Conservation (phyloP, 2,113 vertebrate species). For the Equus quagga region DNA sequence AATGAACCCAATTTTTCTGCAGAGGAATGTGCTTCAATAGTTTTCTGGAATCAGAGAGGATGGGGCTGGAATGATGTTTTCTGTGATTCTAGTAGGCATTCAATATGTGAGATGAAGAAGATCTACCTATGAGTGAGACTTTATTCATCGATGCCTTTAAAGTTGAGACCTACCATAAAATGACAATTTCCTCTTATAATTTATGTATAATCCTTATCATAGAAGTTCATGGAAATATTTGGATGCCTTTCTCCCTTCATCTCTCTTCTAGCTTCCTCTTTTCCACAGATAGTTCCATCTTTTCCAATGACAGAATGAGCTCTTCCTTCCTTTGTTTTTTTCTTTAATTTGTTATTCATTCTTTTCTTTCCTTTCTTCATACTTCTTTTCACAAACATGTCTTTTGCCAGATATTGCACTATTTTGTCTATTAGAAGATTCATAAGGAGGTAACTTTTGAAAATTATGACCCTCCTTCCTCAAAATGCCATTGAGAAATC, state of each 20-base stretch:
- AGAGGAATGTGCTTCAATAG: constrained; percentile 54
- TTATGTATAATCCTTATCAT: not conserved
- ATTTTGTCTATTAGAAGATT: not conserved
- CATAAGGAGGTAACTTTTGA: not conserved
- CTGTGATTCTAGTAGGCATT: constrained; percentile 26
- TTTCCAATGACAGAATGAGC: not conserved
- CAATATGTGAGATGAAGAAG: constrained; percentile 72
- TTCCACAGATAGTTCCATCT: not conserved
- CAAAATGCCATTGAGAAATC: not conserved
- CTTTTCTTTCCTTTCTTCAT: not conserved
- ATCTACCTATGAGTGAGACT: constrained; percentile 49
- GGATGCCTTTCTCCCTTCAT: not conserved
- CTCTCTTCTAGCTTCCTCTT: not conserved
- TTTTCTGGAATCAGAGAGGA: constrained; percentile 6
- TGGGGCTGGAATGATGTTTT: constrained; percentile 70
- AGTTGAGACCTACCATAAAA: not conserved
- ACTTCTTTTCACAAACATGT: not conserved
- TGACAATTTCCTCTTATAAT: not conserved
- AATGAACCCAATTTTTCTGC: constrained; percentile 50
- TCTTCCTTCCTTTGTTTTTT: not conserved
- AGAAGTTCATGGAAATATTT: not conserved
- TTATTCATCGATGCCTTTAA: not conserved
- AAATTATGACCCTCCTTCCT: not conserved
- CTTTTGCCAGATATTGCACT: not conserved
- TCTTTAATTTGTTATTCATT: not conserved